Evolutionary conservation across 2,888 invertebrate species (phyloP), one percentile per base, ranked within the genome.

Genomic region (Pandemis heparana): DNA sequence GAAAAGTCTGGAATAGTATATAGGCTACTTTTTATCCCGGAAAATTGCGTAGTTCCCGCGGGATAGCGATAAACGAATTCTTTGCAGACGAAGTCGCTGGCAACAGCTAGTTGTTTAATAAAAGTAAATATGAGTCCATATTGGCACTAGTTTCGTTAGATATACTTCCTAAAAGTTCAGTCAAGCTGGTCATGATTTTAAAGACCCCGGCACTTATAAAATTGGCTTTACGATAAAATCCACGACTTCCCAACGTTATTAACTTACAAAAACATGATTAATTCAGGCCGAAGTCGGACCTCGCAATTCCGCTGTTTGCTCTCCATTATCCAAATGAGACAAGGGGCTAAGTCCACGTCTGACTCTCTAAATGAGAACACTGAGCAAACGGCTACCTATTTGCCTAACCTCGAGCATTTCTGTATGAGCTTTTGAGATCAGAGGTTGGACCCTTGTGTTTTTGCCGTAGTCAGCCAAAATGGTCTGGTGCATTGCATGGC

Each of bases 301-400:
- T 56, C 23, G 56, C 16, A n/a, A 51, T 84, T 82, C 81, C 82
- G 76, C 78, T 90, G 85, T 91, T 91, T 91, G 85, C 88, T 80
- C 83, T 87, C 83, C 82, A 91, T 92, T 92, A 92, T 87, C 86
- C 89, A 90, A 63, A 68, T 72, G 68, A 72, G 72, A 72, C 64
- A 64, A 72, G 62, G 80, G 85, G 87, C 83, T 84, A 84, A 82
- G 80, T 82, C 82, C 87, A 86, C 87, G 84, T 87, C 85, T 89
- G 90, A 90, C 90, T 91, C 89, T 82, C 86, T 89, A 92, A 92
- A 92, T 89, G 90, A 89, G 91, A 43, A 56, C 5, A 23, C 59
- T 68, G 59, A 59, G 32, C 67, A 38, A 65, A 51, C 16, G 60
- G 38, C 5, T 32, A 51, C 59, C 48, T 46, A 61, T 56, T 38